Conservation (phyloP, 1,140 invertebrate genomes). For the Caerostris extrusa region DNA sequence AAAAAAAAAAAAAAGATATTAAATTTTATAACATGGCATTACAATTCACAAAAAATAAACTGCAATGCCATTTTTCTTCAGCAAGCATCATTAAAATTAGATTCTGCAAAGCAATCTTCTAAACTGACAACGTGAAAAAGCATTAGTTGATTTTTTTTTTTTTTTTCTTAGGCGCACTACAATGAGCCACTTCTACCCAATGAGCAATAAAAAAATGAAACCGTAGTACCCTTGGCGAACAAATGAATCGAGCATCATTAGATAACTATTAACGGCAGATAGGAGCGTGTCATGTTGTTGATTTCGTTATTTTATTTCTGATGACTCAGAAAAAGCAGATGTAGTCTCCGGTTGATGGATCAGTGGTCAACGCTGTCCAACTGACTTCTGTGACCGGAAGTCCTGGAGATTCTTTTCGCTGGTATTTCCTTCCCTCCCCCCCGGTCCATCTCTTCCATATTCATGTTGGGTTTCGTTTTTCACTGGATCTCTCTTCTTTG, state of each 20-base stretch:
- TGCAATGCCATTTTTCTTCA: no score
- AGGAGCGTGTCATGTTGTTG: not conserved
- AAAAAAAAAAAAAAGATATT: no score
- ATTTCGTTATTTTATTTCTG: conserved; percentile 43
- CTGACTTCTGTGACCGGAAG: conserved; percentile 76
- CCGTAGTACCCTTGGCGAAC: not conserved
- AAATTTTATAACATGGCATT: no score
- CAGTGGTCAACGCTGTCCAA: conserved; percentile 60
- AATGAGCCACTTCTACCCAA: no score
- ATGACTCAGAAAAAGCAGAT: conserved; percentile 52
- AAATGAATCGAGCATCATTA: conserved; percentile 58
- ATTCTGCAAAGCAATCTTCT: no score
- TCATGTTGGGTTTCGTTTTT: conserved; percentile 48
- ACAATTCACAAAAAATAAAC: no score
- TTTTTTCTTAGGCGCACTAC: no score
- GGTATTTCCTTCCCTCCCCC: not conserved
- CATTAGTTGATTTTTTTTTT: no score
- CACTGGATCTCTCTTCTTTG: not conserved
- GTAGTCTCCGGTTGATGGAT: conserved; percentile 64
- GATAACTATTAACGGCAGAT: conserved; percentile 66
- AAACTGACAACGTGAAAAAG: no score
- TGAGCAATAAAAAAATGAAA: not conserved
- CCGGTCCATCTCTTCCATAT: conserved; percentile 61
- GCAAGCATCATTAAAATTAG: no score
- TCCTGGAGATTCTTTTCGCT: conserved; percentile 62